These are phyloP conservation scores for Stegostoma tigrinum DNA, from an alignment of 2,113 vertebrate species.

Conservation along the genomic window DNA sequence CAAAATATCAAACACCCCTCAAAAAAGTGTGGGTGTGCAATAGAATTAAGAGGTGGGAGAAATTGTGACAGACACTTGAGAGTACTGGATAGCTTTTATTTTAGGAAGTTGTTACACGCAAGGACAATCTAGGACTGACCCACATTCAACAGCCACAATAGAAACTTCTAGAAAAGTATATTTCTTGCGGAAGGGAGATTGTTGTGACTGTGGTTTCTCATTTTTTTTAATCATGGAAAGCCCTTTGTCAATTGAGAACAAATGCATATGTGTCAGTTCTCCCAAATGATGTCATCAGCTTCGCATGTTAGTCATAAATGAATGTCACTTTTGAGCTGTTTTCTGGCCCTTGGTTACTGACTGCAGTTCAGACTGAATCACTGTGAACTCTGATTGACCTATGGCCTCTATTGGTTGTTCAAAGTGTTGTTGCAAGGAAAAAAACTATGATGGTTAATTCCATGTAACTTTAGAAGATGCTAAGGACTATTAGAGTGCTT, in stretches of 20 bases:
- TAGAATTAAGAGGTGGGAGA: background rate
- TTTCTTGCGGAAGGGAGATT: background rate
- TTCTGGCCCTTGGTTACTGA: background rate
- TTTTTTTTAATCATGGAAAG: background rate
- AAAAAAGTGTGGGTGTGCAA: background rate
- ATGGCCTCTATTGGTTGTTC: background rate
- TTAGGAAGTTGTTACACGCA: background rate
- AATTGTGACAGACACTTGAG: background rate
- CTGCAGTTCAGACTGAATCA: background rate
- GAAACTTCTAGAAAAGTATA: background rate
- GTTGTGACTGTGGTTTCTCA: background rate
- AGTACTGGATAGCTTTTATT: background rate
- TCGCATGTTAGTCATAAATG: background rate
- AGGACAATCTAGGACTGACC: background rate
- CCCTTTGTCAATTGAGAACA: background rate
- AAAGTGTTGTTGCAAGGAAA: background rate
- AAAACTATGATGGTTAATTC: background rate
- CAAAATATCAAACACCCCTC: background rate
- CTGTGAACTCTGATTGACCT: constrained; percentile 14
- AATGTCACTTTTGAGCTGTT: background rate
- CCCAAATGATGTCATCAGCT: constrained; percentile 21
- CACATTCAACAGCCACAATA: background rate
- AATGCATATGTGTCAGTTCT: background rate
- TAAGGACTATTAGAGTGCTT: background rate
- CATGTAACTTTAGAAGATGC: background rate